Evolutionary conservation across 2,888 invertebrate species (phyloP).

Genomic region (Apamea crenata): DNA sequence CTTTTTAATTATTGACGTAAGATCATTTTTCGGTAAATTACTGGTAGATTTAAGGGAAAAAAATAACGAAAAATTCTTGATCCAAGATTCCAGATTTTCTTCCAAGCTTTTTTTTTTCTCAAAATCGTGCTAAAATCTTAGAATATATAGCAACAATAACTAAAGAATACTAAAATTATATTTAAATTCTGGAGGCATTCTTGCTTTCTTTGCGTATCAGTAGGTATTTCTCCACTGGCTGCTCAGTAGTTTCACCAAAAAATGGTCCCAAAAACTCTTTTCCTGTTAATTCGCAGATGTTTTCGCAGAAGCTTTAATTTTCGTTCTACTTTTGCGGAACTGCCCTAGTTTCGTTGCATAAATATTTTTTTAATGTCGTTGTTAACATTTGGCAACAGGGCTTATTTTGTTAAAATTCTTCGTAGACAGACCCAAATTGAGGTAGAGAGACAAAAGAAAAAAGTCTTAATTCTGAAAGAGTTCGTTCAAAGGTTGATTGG

Average conservation of each 20-base stretch:
- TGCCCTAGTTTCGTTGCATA: conserved; percentile 42
- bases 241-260: background rate
- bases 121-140: background rate
- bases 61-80: background rate
- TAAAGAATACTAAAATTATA: background rate
- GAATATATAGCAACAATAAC: background rate
- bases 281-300: conserved; percentile 19
- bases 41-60: background rate
- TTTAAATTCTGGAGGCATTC: background rate
- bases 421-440: conserved; percentile 20
- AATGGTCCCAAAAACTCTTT: conserved; percentile 5
- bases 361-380: conserved; percentile 44
- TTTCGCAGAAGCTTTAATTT: conserved; percentile 35
- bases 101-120: background rate
- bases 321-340: conserved; percentile 37
- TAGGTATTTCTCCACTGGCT: background rate
- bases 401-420: conserved; percentile 46
- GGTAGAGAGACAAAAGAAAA: conserved; percentile 22
- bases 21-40: conserved; percentile 2
- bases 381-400: conserved; percentile 44
- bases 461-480: conserved; percentile 37
- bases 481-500: conserved; percentile 46
- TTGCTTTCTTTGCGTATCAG: background rate
- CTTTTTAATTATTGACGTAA: conserved; percentile 33
- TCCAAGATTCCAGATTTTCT: too few relatives aligned